Percentiles rank a stretch among this genome's conserved stretches.
phyloP scores from a whole-genome alignment of 2,113 vertebrate genomes.

The Pomatostomus ruficeps region DNA sequence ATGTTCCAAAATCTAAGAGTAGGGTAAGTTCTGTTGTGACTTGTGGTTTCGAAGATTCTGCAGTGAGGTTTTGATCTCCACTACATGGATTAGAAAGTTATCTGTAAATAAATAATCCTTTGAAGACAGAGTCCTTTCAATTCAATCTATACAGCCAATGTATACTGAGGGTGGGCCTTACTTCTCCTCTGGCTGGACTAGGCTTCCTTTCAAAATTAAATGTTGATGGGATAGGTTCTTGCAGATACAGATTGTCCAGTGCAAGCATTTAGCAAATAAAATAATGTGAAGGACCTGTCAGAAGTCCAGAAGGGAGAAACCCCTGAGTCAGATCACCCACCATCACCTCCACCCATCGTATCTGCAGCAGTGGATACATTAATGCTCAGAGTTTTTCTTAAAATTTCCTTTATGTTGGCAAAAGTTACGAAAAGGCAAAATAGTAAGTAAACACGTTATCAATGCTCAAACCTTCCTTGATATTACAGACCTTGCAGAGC shows the following conservation, averaged over 20 bases:
- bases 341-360: rapidly evolving
- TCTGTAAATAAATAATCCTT: constrained; percentile 38
- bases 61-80: neutral
- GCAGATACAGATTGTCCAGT: neutral
- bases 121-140: neutral
- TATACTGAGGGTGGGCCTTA: neutral
- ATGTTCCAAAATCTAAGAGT: neutral
- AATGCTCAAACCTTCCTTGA: neutral
- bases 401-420: neutral
- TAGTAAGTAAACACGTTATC: neutral
- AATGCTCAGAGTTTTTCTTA: neutral
- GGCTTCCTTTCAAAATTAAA: neutral
- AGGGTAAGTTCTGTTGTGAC: neutral
- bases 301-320: neutral
- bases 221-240: neutral
- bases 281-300: neutral
- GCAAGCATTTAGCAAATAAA: neutral
- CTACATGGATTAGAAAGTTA: neutral
- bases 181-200: neutral
- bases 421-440: neutral
- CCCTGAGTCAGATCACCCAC: neutral
- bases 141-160: neutral
- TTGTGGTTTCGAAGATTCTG: neutral
- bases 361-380: neutral
- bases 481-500: neutral